phyloP scores from a whole-genome alignment of 2,888 invertebrate species.

The Lissonota sp. region DNA sequence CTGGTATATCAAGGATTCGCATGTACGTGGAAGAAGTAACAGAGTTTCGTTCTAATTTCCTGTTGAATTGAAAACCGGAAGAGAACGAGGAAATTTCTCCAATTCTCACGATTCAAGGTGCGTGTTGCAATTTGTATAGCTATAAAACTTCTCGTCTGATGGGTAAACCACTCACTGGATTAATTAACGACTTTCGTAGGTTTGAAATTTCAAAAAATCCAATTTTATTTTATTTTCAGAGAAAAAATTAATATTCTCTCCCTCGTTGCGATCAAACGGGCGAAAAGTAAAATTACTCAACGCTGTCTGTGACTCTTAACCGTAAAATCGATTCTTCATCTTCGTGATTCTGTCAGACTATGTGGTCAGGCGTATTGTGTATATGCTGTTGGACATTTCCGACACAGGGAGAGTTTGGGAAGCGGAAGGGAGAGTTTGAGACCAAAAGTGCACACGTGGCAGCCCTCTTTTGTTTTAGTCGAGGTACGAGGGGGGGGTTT shows the following conservation, averaged over 20 bases:
- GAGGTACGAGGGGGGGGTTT: constrained; percentile 13
- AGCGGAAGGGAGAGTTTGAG: too few relatives aligned
- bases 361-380: background rate
- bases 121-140: constrained; percentile 2
- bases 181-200: too few relatives aligned
- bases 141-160: too few relatives aligned
- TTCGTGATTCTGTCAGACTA: constrained; percentile 1
- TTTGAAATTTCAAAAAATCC: too few relatives aligned
- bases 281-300: constrained; percentile 35
- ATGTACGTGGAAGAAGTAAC: constrained; percentile 5
- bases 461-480: background rate
- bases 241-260: too few relatives aligned
- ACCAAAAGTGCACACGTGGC: too few relatives aligned
- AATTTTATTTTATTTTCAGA: too few relatives aligned
- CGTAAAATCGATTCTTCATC: constrained; percentile 12
- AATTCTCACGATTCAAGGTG: constrained; percentile 4
- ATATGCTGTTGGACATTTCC: background rate
- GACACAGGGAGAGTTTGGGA: too few relatives aligned
- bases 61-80: background rate
- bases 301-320: constrained; percentile 6
- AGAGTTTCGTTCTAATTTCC: constrained; percentile 6
- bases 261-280: constrained; percentile 11
- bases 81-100: constrained; percentile 9
- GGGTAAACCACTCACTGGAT: too few relatives aligned
- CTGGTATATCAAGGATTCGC: constrained; percentile 4